These are phyloP conservation scores for Drosophila testacea DNA, from an alignment of 2,888 invertebrate genomes.

Conservation along the genomic window DNA sequence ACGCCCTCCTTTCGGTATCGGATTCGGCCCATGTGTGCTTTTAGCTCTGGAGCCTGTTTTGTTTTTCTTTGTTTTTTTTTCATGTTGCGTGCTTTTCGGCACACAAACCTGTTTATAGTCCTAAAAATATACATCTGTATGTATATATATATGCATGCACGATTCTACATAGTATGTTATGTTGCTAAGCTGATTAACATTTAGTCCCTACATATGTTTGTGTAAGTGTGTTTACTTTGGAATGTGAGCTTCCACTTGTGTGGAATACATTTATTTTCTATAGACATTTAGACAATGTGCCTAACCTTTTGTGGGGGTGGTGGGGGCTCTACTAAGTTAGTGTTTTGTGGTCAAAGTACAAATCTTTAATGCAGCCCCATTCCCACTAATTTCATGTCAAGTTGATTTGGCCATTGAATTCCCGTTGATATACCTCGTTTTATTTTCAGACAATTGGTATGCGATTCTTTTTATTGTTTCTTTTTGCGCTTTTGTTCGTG, in stretches of 20 bases:
- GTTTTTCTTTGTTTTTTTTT: slow-evolving; percentile 29
- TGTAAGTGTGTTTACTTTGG: slow-evolving; percentile 31
- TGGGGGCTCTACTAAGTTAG: slow-evolving; percentile 13
- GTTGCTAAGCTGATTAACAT: slow-evolving; percentile 74
- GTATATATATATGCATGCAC: background rate
- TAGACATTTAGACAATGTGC: slow-evolving; percentile 11
- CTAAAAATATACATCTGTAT: slow-evolving; percentile 53
- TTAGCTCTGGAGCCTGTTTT: slow-evolving; percentile 6
- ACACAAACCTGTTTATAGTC: slow-evolving; percentile 33
- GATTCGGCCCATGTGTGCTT: slow-evolving; percentile 9
- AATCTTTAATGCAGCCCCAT: slow-evolving; percentile 37
- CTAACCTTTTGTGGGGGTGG: background rate
- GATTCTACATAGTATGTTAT: slow-evolving; percentile 29
- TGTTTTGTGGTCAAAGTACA: slow-evolving; percentile 39
- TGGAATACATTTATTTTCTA: slow-evolving; percentile 40
- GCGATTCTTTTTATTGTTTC: slow-evolving; percentile 69
- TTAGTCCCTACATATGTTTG: slow-evolving; percentile 36
- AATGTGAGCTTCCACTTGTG: slow-evolving; percentile 24
- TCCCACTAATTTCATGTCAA: slow-evolving; percentile 60
- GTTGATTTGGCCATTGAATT: slow-evolving; percentile 43
- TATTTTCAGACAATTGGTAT: slow-evolving; percentile 65
- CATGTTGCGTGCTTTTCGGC: slow-evolving; percentile 37
- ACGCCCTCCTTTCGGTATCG: slow-evolving; percentile 14
- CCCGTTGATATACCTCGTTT: slow-evolving; percentile 25
- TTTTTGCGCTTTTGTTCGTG: slow-evolving; percentile 57